A percentile compares a stretch with the other conserved stretches of the same genome.
Conservation (phyloP, 2,113 vertebrate species). For the Edolisoma coerulescens region DNA sequence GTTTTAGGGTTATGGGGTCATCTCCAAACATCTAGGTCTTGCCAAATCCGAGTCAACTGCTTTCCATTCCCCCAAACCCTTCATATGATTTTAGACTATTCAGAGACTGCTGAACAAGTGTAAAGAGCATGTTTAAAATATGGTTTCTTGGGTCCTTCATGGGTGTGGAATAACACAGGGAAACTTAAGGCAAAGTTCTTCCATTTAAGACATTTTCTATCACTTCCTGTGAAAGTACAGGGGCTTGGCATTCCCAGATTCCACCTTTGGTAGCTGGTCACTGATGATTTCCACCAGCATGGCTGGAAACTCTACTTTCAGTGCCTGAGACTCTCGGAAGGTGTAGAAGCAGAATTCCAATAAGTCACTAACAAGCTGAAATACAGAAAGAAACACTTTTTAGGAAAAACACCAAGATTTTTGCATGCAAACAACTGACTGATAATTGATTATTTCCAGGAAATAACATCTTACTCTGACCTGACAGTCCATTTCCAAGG, state of each 20-base stretch:
- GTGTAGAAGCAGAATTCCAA: slow-evolving; percentile 99
- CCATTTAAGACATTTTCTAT: slow-evolving; percentile 68
- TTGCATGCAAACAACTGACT: background rate
- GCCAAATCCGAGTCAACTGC: slow-evolving; percentile 50
- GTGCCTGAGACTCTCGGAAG: slow-evolving; percentile 96
- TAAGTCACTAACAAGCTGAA: slow-evolving; percentile 92
- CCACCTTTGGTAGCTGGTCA: slow-evolving; percentile 99
- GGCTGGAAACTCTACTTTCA: slow-evolving; percentile 98
- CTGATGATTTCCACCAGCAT: slow-evolving; percentile 99
- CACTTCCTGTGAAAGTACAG: slow-evolving; percentile 99
- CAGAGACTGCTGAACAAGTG: slow-evolving; percentile 61
- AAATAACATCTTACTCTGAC: background rate
- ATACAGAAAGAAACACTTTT: slow-evolving; percentile 42
- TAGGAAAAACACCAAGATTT: background rate
- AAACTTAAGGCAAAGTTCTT: slow-evolving; percentile 85
- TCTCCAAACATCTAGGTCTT: slow-evolving; percentile 52
- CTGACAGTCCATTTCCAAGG: background rate
- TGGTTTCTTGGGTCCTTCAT: slow-evolving; percentile 72
- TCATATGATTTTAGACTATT: slow-evolving; percentile 53
- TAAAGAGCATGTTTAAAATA: slow-evolving; percentile 68
- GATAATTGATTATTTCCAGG: background rate
- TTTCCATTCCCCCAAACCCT: slow-evolving; percentile 70
- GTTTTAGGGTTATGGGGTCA: slow-evolving; percentile 71
- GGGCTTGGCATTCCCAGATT: slow-evolving; percentile 94
- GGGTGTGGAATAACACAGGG: slow-evolving; percentile 76